A percentile compares a stretch with the other conserved stretches of the same genome.
These are phyloP conservation scores for Spongilla lacustris DNA, from an alignment of 37 sponge, comb jelly and placozoan species.

Conservation along the genomic window DNA sequence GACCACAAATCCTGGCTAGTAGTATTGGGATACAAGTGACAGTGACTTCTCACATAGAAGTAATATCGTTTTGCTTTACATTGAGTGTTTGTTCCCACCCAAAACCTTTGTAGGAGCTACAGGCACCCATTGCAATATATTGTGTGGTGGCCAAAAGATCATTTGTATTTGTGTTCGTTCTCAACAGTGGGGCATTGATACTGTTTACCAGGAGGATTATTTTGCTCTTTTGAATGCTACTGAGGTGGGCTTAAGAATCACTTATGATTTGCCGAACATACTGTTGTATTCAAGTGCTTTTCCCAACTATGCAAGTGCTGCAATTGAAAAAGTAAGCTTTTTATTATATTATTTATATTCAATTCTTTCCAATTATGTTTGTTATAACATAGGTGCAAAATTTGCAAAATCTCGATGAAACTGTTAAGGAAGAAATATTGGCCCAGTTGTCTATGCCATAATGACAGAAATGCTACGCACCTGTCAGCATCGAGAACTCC, in stretches of 20 bases:
- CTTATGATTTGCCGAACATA: conserved; percentile 26
- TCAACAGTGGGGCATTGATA: conserved; percentile 46
- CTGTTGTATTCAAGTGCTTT: neutral
- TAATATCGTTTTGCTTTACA: no score
- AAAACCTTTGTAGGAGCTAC: no score
- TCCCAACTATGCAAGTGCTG: neutral
- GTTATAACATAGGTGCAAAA: neutral
- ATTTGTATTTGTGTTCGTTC: neutral
- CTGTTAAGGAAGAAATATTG: neutral
- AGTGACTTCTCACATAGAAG: no score
- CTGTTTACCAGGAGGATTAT: conserved; percentile 74
- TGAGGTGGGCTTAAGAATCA: conserved; percentile 63
- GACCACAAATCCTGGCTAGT: no score
- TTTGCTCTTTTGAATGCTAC: conserved; percentile 50
- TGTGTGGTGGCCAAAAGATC: no score
- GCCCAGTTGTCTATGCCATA: neutral
- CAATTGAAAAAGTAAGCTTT: conserved; percentile 2
- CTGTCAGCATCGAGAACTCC: neutral
- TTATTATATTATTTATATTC: no score
- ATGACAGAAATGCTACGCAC: neutral
- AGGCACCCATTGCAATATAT: no score
- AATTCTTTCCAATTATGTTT: neutral
- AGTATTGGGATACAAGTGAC: no score
- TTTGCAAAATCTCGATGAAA: neutral
- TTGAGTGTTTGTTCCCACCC: neutral